These are phyloP conservation scores for Trematocara unimaculatum DNA, from an alignment of 2,113 vertebrate species.

Conservation along the genomic window DNA sequence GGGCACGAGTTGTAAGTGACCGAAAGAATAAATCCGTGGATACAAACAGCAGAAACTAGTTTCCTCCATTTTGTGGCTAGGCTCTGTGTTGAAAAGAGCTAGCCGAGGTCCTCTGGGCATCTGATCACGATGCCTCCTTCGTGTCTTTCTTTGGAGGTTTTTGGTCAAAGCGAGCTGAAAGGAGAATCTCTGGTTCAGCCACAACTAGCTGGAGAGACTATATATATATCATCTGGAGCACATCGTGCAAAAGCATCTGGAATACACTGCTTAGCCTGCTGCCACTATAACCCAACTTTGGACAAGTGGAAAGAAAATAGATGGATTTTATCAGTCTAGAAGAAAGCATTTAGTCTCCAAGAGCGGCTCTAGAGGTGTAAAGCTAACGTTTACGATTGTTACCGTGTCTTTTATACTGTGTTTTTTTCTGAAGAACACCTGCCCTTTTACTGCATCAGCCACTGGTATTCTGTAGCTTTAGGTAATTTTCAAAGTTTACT, in stretches of 20 bases:
- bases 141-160: background rate
- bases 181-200: background rate
- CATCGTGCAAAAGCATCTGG: background rate
- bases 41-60: background rate
- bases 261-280: background rate
- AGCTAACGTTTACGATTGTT: background rate
- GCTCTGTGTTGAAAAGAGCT: background rate
- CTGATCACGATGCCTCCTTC: background rate
- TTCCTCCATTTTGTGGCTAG: fast-evolving
- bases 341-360: background rate
- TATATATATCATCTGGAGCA: background rate
- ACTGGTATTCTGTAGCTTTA: background rate
- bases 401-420: fast-evolving
- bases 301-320: background rate
- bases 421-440: background rate
- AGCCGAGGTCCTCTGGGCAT: background rate
- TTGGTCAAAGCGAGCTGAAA: background rate
- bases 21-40: fast-evolving
- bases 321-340: background rate
- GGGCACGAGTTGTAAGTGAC: fast-evolving
- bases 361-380: fast-evolving
- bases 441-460: background rate
- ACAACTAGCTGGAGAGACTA: fast-evolving
- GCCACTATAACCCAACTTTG: background rate
- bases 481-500: fast-evolving